Base-by-base conservation (phyloP, 1,140 invertebrate genomes). In the Drosophila ficusphila region DNA sequence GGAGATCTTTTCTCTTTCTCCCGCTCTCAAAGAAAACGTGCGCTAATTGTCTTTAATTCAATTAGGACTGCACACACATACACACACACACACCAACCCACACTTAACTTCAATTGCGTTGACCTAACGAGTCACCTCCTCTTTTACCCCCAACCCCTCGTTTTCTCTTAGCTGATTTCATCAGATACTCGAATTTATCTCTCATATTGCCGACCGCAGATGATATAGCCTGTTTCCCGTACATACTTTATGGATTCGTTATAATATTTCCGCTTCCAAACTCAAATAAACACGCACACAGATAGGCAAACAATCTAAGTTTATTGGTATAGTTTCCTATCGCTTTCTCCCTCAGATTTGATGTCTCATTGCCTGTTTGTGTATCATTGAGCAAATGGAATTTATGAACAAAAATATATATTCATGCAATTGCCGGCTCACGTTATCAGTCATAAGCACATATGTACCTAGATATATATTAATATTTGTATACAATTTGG, bases 1-100 rank as follows among this genome's bases (percentile, higher is more conserved):
- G n/a, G 23, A 23, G 53, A 14, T 62, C 39, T 23, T 58, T 51
- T 38, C 42, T 47, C 31, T 16, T n/a, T 56, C 36, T 49, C 41
- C n/a, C n/a, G n/a, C n/a, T 31, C 46, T 21, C 25, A 21, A 33
- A 16, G 38, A 44, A 38, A 65, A 31, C 33, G 31, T 11, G 14
- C 23, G 11, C 67, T 77, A 85, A 83, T 83, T 83, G 79, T 71
- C 69, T 83, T 83, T 83, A 83, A 83, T 83, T 83, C 62, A 83
- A 83, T 83, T 83, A 83, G 61, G 44, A 12, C 42, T 16, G 21
- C n/a, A n/a, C n/a, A n/a, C n/a, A 70, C 21, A 3, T 27, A 57
- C 23, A 19, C 21, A 25, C 14, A 27, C 23, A 53, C 29, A 38
- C 60, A 48, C 41, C 34, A 57, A 36, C 19, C 42, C 38, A 42